Evolutionary conservation across 2,797 vertebrate genomes (phyloP), one percentile per base, ranked within the genome.

Genomic region (Takifugu rubripes): DNA sequence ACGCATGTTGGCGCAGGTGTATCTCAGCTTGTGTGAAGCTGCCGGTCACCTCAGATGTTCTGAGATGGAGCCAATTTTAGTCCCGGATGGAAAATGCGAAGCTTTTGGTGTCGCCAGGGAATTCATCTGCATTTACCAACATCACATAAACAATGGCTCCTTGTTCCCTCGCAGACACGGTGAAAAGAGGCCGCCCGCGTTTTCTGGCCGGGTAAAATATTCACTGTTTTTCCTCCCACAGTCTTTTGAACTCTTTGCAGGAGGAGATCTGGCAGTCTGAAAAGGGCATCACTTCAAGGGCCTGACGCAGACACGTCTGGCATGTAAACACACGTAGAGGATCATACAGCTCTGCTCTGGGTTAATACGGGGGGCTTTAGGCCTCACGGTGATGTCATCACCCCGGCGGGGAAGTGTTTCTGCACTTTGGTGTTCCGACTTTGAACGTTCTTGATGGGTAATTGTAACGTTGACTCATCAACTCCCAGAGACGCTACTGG

Each of bases 171-270:
- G 51, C 54, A 62, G 40, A 51, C 53, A 54, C 3, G 11, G 36
- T 40, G 36, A 11, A 46, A 44, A 1, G 7, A 44, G n/a, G 5
- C 6, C n/a, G 5, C 3, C 17, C 54, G 2, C 55, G 36, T 58
- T 58, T 73, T 68, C 46, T 70, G 64, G 69, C 56, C 56, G 44
- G 72, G 60, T 70, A 71, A 21, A 62, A 68, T 74, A 81, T 77
- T 72, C 62, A 73, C 62, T 61, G 66, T 66, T 46, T 43, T 57
- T 52, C 57, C 62, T 66, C 61, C 65, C 49, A 14, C 68, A 24
- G 33, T 43, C 27, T 43, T 76, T 55, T 72, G 40, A 70, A 63
- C 63, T 52, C 56, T 50, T 74, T 68, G 56, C 45, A 29, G 53
- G 49, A 52, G 21, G 55, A 70, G 52, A 76, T 62, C 51, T 49